Percentiles rank a stretch among this genome's conserved stretches.
These are phyloP conservation scores for Leptatherina wallacei DNA, from an alignment of 2,797 vertebrate genomes.

Conservation along the genomic window DNA sequence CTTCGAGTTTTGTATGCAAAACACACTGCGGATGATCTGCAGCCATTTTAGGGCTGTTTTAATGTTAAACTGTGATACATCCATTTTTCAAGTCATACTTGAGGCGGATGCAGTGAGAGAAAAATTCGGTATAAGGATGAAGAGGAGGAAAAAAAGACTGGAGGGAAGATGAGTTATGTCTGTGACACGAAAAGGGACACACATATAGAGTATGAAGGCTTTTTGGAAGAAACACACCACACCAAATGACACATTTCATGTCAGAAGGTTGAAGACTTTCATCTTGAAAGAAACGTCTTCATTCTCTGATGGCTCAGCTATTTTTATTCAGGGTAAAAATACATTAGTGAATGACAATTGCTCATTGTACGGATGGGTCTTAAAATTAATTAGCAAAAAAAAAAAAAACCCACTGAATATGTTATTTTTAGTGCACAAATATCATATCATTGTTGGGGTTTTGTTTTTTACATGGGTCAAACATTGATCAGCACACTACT, in stretches of 20 bases:
- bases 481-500: background rate
- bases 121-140: conserved; percentile 17
- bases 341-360: background rate
- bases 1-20: background rate
- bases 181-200: conserved; percentile 25
- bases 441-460: background rate
- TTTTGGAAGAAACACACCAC: conserved; percentile 8
- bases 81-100: background rate
- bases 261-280: conserved; percentile 26
- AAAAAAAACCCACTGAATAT: no score
- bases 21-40: background rate
- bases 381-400: background rate
- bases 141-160: conserved; percentile 9
- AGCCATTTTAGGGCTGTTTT: background rate
- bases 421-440: no score
- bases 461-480: no score
- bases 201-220: background rate
- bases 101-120: conserved; percentile 10
- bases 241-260: conserved; percentile 2
- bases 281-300: background rate
- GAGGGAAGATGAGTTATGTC: background rate
- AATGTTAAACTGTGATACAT: conserved; percentile 9
- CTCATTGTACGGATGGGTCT: background rate
- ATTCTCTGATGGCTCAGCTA: conserved; percentile 21
- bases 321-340: conserved; percentile 43